Base-by-base conservation (phyloP, 2,113 vertebrate genomes). In the Gallinago jamesoni region DNA sequence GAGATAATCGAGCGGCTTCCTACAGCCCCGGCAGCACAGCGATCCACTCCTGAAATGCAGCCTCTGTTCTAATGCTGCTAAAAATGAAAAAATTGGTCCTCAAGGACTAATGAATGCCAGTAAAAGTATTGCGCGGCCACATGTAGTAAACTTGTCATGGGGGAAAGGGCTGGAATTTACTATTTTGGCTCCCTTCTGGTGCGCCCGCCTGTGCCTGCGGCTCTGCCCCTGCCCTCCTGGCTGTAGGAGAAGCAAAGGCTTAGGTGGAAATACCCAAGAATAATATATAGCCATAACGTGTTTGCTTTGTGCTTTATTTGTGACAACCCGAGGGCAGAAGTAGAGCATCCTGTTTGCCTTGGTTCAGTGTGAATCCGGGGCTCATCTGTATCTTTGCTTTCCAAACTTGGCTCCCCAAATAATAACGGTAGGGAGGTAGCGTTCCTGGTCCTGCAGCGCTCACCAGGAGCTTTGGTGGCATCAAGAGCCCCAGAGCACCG, bases 11-110 rank as follows among this genome's bases (percentile, higher is more conserved):
- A 91, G 68, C 8, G 0, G 68, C 66, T 94, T 91, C 79, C 77
- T 79, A 31, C 62, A 52, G 85, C 80, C 63, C 95, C 91, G 84
- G 92, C 33, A 75, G 83, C 18, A 7, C 13, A 89, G 56, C 3
- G 0, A 74, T 94, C 96, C 73, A 21, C 70, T 92, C 85, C 50
- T 87, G 87, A 95, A 97, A 94, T 60, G 85, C 82, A 95, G 43
- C 79, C 84, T 92, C 83, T 82, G 62, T 87, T 96, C 84, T 93
- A 96, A 80, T 94, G 87, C 76, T 79, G 53, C 66, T 96, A 90
- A 95, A 96, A 94, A 92, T 90, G 62, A 94, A 95, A 68, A 89
- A 91, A 97, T 86, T 93, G 87, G 67, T 93, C 93, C 89, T 97
- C 39, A 8, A 92, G 89, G 96, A 96, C 59, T 95, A 96, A 94